A percentile compares a stretch with the other conserved stretches of the same genome.
phyloP scores from a whole-genome alignment of 2,113 vertebrate genomes.

The Spea multiplicata region DNA sequence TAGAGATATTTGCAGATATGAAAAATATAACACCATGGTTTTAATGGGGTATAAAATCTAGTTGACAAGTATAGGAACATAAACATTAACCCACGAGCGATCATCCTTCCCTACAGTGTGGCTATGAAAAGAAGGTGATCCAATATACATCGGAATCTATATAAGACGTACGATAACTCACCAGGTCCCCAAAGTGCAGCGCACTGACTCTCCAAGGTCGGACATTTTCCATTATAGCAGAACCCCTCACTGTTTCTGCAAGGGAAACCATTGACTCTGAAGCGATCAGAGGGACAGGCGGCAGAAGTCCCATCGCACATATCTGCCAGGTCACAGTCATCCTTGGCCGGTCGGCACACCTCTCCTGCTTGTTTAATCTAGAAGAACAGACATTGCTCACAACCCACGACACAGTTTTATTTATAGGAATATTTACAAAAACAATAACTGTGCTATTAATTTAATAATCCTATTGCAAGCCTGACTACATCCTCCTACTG shows the following conservation, averaged over 20 bases:
- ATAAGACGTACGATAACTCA: constrained; percentile 46
- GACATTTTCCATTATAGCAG: constrained; percentile 83
- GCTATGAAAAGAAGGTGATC: no score
- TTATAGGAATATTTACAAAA: no score
- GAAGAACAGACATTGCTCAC: neutral
- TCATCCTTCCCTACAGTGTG: no score
- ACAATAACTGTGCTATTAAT: no score
- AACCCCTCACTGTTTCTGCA: constrained; percentile 69
- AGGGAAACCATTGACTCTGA: constrained; percentile 75
- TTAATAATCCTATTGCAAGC: no score
- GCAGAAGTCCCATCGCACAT: constrained; percentile 74
- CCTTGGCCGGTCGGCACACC: constrained; percentile 66
- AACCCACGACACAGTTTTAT: no score
- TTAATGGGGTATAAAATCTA: no score
- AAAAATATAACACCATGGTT: no score
- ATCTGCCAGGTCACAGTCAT: constrained; percentile 86
- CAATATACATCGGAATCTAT: no score
- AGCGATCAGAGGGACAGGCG: constrained; percentile 73
- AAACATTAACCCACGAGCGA: no score
- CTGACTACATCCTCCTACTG: no score
- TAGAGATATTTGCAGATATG: neutral
- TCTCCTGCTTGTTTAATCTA: constrained; percentile 66
- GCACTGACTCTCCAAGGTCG: constrained; percentile 74
- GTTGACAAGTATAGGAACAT: no score
- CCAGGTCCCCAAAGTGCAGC: constrained; percentile 61